phyloP scores from a whole-genome alignment of 2,797 vertebrate species.

The Tiaroga cobitis region DNA sequence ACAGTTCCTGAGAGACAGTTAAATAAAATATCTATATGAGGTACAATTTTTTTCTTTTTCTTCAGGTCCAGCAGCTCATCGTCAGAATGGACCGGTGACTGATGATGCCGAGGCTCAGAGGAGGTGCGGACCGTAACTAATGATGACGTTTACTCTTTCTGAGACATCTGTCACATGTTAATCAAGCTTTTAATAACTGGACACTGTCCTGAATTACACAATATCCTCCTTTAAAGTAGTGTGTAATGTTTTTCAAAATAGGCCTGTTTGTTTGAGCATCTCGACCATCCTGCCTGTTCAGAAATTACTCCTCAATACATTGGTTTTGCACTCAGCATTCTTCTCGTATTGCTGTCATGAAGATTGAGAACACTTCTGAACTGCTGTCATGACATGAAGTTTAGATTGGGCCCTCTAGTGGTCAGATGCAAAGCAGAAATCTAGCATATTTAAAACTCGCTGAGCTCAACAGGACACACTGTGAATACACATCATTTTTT shows the following conservation, averaged over 20 bases:
- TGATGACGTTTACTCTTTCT: background rate
- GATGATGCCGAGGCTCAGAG: slow-evolving; percentile 94
- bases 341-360: slow-evolving; percentile 6
- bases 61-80: slow-evolving; percentile 90
- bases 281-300: background rate
- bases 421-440: background rate
- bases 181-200: background rate
- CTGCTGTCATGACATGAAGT: background rate
- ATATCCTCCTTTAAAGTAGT: background rate
- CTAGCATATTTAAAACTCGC: background rate
- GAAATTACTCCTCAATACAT: background rate
- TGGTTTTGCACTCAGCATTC: background rate
- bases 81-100: slow-evolving; percentile 95
- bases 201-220: slow-evolving; percentile 10
- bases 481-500: background rate
- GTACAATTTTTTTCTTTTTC: slow-evolving; percentile 45
- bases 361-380: background rate
- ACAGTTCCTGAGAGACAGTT: background rate
- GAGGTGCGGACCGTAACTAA: slow-evolving; percentile 78
- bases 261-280: slow-evolving; percentile 1
- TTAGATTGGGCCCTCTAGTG: slow-evolving; percentile 50
- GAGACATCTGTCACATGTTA: background rate
- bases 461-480: background rate
- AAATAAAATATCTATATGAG: background rate
- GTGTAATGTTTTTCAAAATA: background rate